Evolutionary conservation across 2,797 vertebrate species (phyloP).

Genomic region (Girardinus metallicus): DNA sequence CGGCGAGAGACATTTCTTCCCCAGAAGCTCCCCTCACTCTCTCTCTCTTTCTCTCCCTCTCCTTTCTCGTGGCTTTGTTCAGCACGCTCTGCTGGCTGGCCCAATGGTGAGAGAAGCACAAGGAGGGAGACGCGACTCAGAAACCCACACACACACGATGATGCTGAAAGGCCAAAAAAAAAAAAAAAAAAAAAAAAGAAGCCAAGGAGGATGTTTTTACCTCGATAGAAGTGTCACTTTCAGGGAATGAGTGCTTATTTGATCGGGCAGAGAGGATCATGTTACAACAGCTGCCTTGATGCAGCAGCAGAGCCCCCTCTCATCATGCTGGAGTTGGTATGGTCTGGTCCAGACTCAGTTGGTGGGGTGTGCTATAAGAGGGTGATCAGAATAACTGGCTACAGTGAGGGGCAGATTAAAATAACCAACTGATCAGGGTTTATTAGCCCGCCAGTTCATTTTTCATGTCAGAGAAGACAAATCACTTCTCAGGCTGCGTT

Average conservation of each 20-base stretch:
- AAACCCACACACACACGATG: not conserved
- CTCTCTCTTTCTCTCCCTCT: constrained; percentile 64
- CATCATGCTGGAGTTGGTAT: constrained; percentile 67
- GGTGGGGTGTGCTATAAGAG: constrained; percentile 63
- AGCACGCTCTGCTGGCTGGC: constrained; percentile 71
- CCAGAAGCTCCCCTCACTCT: constrained; percentile 62
- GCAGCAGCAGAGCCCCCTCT: constrained; percentile 54
- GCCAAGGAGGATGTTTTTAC: not conserved
- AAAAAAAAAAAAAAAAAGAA: not conserved
- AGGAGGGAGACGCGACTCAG: constrained; percentile 33
- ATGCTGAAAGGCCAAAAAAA: not conserved
- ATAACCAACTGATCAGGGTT: constrained; percentile 52
- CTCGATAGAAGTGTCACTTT: not conserved
- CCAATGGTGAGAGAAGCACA: constrained; percentile 46
- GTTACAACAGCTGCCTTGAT: constrained; percentile 15
- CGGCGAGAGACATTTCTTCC: constrained; percentile 75
- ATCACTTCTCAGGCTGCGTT: constrained; percentile 4
- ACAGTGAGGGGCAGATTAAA: constrained; percentile 64
- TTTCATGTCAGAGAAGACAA: constrained; percentile 8
- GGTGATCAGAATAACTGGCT: constrained; percentile 69
- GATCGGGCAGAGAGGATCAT: not conserved
- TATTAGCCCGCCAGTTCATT: constrained; percentile 28
- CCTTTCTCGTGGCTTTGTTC: constrained; percentile 79
- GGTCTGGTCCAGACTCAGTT: constrained; percentile 70
- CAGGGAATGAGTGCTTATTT: constrained; percentile 16